Base-by-base conservation (phyloP, 2,113 vertebrate species). In the Pelvicachromis taeniatus region DNA sequence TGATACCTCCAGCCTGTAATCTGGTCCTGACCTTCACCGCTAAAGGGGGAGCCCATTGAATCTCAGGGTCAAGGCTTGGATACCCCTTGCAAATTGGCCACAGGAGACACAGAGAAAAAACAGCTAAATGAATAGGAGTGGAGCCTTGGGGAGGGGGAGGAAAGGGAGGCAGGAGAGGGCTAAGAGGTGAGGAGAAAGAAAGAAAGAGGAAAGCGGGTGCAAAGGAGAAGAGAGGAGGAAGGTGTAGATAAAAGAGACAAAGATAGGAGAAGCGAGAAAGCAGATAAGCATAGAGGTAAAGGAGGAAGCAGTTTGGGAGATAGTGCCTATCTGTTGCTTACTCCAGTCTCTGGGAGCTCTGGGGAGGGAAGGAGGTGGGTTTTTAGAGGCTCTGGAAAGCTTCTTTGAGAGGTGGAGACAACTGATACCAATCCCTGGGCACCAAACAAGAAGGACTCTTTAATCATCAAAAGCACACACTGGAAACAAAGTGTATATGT, bases 1-100 rank as follows among this genome's bases (percentile, higher is more conserved):
- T 89, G 94, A 94, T 89, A 93, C 88, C 89, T 87, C 84, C 86
- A 85, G 90, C 87, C 90, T 93, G 79, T 95, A 95, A 96, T 96
- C 93, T 94, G 87, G 79, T 81, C 81, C 65, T 93, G 92, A 95
- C 95, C 95, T 94, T 95, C 92, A 91, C 78, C 7, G 7, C 77
- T 87, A 73, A 84, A 17, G 35, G 54, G 55, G 80, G 79, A 16
- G 45, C 12, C 7, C 4, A 48, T 78, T 59, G 77, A 78, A 78
- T 85, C 58, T 87, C 88, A 87, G 92, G 93, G 93, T 93, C 91
- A 92, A 82, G 83, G 86, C 88, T 87, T 80, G 83, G 87, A 88
- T 87, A 82, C 86, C 59, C 82, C 16, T 56, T 77, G 89, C 82
- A 90, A 94, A 94, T 92, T 87, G 90, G 90, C 92, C 94, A 89